Evolutionary conservation across 2,888 invertebrate species (phyloP).

Genomic region (Parascotia fuliginaria): DNA sequence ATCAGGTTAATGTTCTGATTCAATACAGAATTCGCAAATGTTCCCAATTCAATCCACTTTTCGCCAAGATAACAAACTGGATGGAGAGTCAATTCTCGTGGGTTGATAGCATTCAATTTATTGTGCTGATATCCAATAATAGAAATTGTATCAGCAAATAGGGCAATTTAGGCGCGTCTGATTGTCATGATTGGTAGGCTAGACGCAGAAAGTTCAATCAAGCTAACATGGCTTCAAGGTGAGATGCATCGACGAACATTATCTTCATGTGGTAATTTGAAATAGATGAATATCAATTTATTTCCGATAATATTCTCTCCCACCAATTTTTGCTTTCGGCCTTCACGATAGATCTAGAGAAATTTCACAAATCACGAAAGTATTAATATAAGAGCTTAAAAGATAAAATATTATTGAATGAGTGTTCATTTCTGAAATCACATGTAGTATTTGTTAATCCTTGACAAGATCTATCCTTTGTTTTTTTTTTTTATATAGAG

Average conservation of each 20-base stretch:
- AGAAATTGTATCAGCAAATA: constrained; percentile 39
- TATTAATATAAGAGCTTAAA: no score
- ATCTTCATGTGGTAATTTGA: no score
- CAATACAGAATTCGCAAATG: constrained; percentile 59
- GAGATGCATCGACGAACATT: constrained; percentile 12
- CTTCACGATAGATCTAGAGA: not conserved
- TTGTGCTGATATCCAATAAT: constrained; percentile 39
- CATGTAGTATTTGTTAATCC: no score
- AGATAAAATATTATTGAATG: no score
- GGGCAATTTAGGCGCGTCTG: constrained; percentile 42
- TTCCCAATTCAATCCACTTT: constrained; percentile 63
- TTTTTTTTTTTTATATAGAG: no score
- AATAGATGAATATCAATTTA: not conserved
- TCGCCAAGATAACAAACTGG: constrained; percentile 45
- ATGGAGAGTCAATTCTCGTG: constrained; percentile 33
- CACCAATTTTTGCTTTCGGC: not conserved
- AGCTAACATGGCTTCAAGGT: constrained; percentile 35
- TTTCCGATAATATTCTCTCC: not conserved
- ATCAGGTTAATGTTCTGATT: constrained; percentile 59
- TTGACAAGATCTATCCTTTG: no score
- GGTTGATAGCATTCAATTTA: constrained; percentile 40
- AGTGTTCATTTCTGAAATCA: no score
- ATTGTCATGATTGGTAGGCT: constrained; percentile 40
- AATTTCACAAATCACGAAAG: not conserved
- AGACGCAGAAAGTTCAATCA: constrained; percentile 36